Evolutionary conservation across 2,888 invertebrate species (phyloP).

Genomic region (Geophilus truncorum): DNA sequence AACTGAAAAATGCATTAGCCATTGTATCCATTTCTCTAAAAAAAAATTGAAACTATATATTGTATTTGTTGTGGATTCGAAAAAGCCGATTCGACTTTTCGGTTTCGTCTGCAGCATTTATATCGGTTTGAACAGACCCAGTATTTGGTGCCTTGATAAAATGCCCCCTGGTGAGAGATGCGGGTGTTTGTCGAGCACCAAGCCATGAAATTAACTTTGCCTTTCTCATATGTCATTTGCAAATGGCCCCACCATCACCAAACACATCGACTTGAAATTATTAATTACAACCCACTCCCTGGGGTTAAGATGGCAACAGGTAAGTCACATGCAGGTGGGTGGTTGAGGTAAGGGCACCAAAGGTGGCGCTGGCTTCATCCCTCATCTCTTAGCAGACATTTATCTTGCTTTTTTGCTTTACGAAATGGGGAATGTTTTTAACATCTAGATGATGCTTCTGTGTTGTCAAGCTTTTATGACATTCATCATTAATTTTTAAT

Average conservation of each 20-base stretch:
- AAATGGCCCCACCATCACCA: slow-evolving; percentile 10
- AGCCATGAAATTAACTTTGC: slow-evolving; percentile 10
- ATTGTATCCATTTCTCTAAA: too few relatives aligned
- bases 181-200: not conserved
- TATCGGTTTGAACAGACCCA: not conserved
- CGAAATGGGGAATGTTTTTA: too few relatives aligned
- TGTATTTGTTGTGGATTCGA: not conserved
- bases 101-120: not conserved
- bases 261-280: not conserved
- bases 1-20: too few relatives aligned
- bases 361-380: not conserved
- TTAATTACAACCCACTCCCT: not conserved
- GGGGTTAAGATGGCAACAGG: slow-evolving; percentile 5
- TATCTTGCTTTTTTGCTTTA: too few relatives aligned
- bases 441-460: too few relatives aligned
- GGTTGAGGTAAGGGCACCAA: not conserved
- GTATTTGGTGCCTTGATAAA: not conserved
- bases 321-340: not conserved
- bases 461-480: too few relatives aligned
- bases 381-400: not conserved
- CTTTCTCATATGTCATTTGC: not conserved
- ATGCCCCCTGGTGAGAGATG: slow-evolving; percentile 4
- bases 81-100: too few relatives aligned
- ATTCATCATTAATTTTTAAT: too few relatives aligned
- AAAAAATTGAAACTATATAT: too few relatives aligned